A percentile compares a stretch with the other conserved stretches of the same genome.
These are phyloP conservation scores for Dyspetes luteomarginatus DNA, from an alignment of 2,888 invertebrate genomes.

Conservation along the genomic window DNA sequence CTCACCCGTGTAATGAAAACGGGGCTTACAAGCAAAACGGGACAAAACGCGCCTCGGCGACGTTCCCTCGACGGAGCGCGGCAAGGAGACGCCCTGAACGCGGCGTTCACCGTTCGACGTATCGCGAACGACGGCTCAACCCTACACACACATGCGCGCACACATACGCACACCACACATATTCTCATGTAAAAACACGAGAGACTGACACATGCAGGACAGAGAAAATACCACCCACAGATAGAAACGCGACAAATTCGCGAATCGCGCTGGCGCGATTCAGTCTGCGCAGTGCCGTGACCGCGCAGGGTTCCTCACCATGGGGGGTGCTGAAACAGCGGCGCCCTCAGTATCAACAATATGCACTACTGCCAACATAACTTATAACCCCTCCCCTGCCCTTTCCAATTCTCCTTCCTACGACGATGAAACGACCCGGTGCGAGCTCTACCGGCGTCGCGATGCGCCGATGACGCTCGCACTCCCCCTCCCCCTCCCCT, in stretches of 20 bases:
- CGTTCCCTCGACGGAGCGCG: conserved; percentile 75
- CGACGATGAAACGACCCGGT: conserved; percentile 14
- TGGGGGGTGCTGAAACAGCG: conserved; percentile 33
- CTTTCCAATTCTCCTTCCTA: not conserved
- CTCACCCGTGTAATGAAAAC: conserved; percentile 25
- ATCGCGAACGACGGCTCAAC: conserved; percentile 77
- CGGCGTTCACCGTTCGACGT: conserved; percentile 80
- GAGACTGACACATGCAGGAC: not conserved
- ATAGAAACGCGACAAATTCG: not conserved
- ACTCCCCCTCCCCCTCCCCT: conserved; percentile 6
- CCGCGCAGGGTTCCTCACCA: conserved; percentile 61
- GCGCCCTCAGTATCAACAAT: not conserved
- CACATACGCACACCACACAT: not conserved
- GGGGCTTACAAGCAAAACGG: not conserved
- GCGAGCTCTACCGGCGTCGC: conserved; percentile 59
- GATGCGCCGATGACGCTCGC: conserved; percentile 60
- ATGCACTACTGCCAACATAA: conserved; percentile 3
- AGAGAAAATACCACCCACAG: not conserved
- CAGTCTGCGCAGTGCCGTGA: conserved; percentile 78
- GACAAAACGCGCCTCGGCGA: conserved; percentile 67
- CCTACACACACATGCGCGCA: not conserved
- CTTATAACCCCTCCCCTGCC: not conserved
- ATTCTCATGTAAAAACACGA: conserved; percentile 10
- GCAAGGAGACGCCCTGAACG: conserved; percentile 82
- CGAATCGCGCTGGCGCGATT: conserved; percentile 26